A percentile compares a stretch with the other conserved stretches of the same genome.
Evolutionary conservation across 2,797 vertebrate species (phyloP).

Genomic region (Acanthis flammea): DNA sequence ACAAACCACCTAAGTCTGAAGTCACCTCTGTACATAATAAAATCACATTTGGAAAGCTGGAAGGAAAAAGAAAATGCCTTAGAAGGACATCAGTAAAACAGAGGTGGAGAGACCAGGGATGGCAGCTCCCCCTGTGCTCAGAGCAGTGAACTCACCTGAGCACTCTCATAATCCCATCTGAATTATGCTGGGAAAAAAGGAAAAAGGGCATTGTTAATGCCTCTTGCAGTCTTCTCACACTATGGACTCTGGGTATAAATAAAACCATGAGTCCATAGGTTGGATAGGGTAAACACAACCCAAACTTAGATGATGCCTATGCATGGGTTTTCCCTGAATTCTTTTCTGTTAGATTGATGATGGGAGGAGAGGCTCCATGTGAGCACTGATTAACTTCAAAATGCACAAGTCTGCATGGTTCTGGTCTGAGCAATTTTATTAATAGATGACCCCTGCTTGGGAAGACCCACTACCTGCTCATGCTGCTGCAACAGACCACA

Average conservation of each 20-base stretch:
- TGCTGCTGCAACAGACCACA: background rate
- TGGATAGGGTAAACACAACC: background rate
- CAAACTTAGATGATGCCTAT: background rate
- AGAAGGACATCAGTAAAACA: background rate
- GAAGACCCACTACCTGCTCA: accelerated
- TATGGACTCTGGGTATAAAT: background rate
- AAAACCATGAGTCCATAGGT: background rate
- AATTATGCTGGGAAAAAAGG: background rate
- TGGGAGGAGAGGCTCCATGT: background rate
- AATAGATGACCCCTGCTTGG: background rate
- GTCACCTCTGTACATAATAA: background rate
- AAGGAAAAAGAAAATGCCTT: background rate
- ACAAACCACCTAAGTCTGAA: background rate
- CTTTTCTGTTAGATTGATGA: background rate
- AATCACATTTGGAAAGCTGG: background rate
- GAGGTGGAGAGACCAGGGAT: background rate
- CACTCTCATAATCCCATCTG: background rate
- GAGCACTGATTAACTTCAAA: background rate
- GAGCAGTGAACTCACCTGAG: background rate
- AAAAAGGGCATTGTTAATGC: background rate
- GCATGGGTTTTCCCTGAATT: background rate
- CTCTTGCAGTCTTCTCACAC: background rate
- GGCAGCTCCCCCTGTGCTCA: accelerated
- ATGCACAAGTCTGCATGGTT: background rate
- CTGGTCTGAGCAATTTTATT: background rate